Base-by-base conservation (phyloP, 2,888 invertebrate species). In the Apodemia zela region DNA sequence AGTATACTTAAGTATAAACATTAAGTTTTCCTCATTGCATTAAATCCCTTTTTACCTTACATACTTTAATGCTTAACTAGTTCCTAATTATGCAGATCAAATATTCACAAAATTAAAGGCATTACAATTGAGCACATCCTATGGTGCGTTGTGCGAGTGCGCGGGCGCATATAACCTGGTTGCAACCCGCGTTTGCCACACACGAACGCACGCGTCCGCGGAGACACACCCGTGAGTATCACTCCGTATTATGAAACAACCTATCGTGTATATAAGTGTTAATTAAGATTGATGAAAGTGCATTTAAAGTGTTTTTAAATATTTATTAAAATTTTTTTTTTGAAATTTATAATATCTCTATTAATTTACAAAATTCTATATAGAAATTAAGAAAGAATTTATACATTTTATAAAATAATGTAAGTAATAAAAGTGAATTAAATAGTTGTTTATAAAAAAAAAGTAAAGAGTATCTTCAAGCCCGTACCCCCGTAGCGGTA, bases 161-260 rank as follows among this genome's bases (percentile, higher is more conserved):
- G 83, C 78, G 64, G 38, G 80, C 84, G 84, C 88, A 85, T 89
- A 89, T 72, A 89, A 87, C 81, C 67, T 75, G 71, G 77, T 61
- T 77, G 81, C 86, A 80, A 68, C 71, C 71, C 21, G 70, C 63
- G 51, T 67, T 67, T 69, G 73, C 73, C 79, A 79, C 89, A 89
- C 80, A 82, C 87, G 78, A 76, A 82, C 80, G 78, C 78, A 75
- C 80, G 78, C 73, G 76, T 79, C 72, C 76, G 73, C 73, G 71
- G 71, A 72, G 75, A 75, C 75, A 75, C 75, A 79, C 79, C 79
- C 77, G 89, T 90, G 82, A 89, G 89, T 89, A 85, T 64, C 63
- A 54, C 33, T 49, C 58, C 49, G 17, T 18, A 17, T 49, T 18
- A 49, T n/a, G 25, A 25, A 5, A n/a, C 3, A 17, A 49, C 3